phyloP scores from a whole-genome alignment of 2,888 invertebrate genomes.

The Hydriomena furcata region DNA sequence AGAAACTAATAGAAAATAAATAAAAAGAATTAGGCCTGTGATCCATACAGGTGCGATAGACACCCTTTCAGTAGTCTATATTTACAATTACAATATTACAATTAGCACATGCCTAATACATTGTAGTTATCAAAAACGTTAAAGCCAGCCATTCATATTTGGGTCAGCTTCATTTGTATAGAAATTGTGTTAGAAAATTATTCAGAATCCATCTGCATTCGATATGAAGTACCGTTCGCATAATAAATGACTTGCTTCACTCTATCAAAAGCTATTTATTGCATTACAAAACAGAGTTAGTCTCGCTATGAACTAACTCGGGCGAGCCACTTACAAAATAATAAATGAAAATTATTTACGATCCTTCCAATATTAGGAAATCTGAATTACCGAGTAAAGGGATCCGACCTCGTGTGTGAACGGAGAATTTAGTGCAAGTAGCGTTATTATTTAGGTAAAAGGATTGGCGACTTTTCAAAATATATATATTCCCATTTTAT shows the following conservation, averaged over 20 bases:
- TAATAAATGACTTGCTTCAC: conserved; percentile 47
- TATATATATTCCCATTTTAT: too few relatives aligned
- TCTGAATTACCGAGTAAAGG: conserved; percentile 33
- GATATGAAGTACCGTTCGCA: conserved; percentile 29
- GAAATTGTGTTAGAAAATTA: conserved; percentile 25
- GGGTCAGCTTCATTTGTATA: conserved; percentile 11
- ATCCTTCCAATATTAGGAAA: conserved; percentile 31
- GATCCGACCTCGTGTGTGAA: conserved; percentile 25
- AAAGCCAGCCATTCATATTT: conserved; percentile 5
- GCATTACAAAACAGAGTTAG: conserved; percentile 50
- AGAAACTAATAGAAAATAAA: too few relatives aligned
- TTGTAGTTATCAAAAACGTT: conserved; percentile 10
- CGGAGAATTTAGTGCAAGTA: not conserved
- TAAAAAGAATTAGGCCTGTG: too few relatives aligned
- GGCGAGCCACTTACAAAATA: conserved; percentile 44
- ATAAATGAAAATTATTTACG: conserved; percentile 50
- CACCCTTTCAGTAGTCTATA: too few relatives aligned
- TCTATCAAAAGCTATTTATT: conserved; percentile 47
- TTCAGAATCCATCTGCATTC: conserved; percentile 32
- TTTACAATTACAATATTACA: too few relatives aligned
- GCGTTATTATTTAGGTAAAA: too few relatives aligned
- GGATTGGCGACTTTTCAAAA: too few relatives aligned
- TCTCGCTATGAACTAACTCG: conserved; percentile 36
- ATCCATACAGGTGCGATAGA: too few relatives aligned
- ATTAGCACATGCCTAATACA: conserved; percentile 11